Evolutionary conservation across 2,888 invertebrate genomes (phyloP), one percentile per base, ranked within the genome.

Genomic region (Macaria liturata): DNA sequence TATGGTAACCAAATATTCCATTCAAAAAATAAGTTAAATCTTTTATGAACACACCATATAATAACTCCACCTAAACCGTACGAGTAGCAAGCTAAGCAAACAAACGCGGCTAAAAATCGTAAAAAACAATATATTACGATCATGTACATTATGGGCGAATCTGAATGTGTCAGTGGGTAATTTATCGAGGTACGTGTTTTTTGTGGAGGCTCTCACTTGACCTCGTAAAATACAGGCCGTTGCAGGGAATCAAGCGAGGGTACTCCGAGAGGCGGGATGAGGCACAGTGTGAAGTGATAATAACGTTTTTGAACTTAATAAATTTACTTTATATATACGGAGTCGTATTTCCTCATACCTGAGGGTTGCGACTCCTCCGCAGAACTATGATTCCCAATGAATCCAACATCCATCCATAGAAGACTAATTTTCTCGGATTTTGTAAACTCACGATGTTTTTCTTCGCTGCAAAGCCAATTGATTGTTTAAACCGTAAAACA

Each of bases 101-200:
- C 63, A 56, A 62, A 62, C 67, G 67, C 63, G 64, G 69, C 71
- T 73, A 75, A 74, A 75, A 79, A 80, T 71, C 78, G 75, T 79
- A 83, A 84, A 84, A 86, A 80, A 81, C 84, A 84, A 88, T 88
- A 88, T 86, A 87, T 87, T 84, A 84, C 83, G 84, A 83, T 80
- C 87, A 84, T 85, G 88, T 85, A 83, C 80, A 86, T 90, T 87
- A 88, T 86, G 87, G 86, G 76, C 78, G 84, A 88, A 88, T 91
- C 90, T 91, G 91, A 90, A 88, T 89, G 89, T 90, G 91, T 91
- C 91, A 90, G 88, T 89, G 86, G 84, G 87, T 88, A 90, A 91
- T 91, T 91, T 91, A 91, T 90, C 79, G 85, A 75, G 78, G 83
- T 83, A 83, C 81, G 86, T 84, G 84, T 89, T 91, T 91, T 91